Base-by-base conservation (phyloP, 2,888 invertebrate genomes). In the Linyphia triangularis region DNA sequence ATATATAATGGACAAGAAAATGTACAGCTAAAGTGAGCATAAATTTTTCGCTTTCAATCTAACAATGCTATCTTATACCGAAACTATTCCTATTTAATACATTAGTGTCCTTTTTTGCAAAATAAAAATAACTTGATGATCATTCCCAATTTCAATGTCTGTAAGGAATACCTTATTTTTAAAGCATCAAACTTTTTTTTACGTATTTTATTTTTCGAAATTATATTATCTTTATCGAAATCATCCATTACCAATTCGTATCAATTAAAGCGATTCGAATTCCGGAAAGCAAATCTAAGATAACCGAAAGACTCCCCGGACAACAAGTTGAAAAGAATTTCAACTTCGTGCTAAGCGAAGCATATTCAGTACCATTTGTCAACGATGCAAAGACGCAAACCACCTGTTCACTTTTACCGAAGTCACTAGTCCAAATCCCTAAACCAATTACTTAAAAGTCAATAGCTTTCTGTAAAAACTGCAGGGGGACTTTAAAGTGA, bases 371-470 rank as follows among this genome's bases (percentile, higher is more conserved):
- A 37, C 43, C 22, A 72, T 85, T 85, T 85, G 85, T 85, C 85
- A 79, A 63, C 43, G 22, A 70, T 33, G 16, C 70, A 59, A 51
- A 24, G 33, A 19, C 5, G 30, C 72, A 79, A 85, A 70, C 77
- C 72, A 85, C 61, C 63, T 85, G 78, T 85, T 79, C 26, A 63
- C 70, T 85, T 79, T 72, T 84, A 26, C 33, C 30, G 30, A 24
- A 72, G 65, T 43, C 33, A 77, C 85, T 40, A 22, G 59, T 78
- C 61, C 22, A 51, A 79, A 24, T 85, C 72, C 85, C 85, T 26
- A 72, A 85, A 79, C 85, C 85, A 85, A 85, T 85, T 85, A 85
- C 85, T 85, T 85, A 33, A 85, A n/a, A 85, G 69, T 78, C 61
- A 77, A 77, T 77, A 67, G 63, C 61, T 16, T 22, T 61, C 30